Percentiles rank a stretch among this genome's conserved stretches.
These are phyloP conservation scores for Drosophila parvula DNA, from an alignment of 1,140 invertebrate species.

Conservation along the genomic window DNA sequence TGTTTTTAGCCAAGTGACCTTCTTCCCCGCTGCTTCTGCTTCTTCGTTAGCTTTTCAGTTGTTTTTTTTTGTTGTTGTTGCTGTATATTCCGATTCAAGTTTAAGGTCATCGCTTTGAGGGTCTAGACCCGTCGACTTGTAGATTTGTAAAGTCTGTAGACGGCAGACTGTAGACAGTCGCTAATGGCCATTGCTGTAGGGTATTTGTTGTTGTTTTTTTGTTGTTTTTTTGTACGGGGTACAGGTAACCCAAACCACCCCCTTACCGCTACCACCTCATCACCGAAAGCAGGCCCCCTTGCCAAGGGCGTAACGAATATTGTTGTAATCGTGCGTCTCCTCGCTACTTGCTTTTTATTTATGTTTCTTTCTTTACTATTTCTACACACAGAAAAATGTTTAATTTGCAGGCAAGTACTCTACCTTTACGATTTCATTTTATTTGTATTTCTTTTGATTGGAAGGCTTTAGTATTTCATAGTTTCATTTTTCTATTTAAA, in stretches of 20 bases:
- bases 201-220: conserved; percentile 37
- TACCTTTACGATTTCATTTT: too few relatives aligned
- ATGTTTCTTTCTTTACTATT: neutral
- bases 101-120: conserved; percentile 63
- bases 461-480: neutral
- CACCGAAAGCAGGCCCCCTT: neutral
- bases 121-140: conserved; percentile 37
- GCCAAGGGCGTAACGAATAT: conserved; percentile 65
- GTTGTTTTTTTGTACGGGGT: conserved; percentile 27
- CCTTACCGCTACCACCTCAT: neutral
- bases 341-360: neutral
- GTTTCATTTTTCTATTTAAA: neutral
- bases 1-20: conserved; percentile 34
- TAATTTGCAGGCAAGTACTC: too few relatives aligned
- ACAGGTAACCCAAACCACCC: conserved; percentile 39
- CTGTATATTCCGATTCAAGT: conserved; percentile 66
- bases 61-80: conserved; percentile 23
- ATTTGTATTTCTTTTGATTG: neutral
- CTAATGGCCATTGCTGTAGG: conserved; percentile 54
- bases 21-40: conserved; percentile 33
- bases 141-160: conserved; percentile 24
- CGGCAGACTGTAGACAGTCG: conserved; percentile 50
- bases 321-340: conserved; percentile 39
- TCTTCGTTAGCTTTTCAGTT: conserved; percentile 18
- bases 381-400: neutral